Conservation (phyloP, 1,140 invertebrate species). For the Bilobella aurantiaca region DNA sequence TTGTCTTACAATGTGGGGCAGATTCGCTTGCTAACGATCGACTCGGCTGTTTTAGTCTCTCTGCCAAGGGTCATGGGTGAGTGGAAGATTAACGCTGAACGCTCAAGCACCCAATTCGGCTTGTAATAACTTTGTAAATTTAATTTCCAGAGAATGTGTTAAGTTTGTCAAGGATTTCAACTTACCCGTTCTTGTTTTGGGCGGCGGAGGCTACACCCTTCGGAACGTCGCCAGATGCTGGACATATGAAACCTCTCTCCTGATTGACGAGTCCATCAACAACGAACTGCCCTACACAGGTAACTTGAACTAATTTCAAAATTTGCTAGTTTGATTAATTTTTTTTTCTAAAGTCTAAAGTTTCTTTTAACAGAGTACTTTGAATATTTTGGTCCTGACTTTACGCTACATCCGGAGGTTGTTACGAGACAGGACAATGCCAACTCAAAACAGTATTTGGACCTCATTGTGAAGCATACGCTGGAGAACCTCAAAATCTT, state of each 20-base stretch:
- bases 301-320: constrained; percentile 28
- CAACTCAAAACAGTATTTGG: constrained; percentile 83
- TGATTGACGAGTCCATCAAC: constrained; percentile 79
- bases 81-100: constrained; percentile 35
- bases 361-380: constrained; percentile 58
- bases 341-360: neutral
- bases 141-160: constrained; percentile 66
- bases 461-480: constrained; percentile 71
- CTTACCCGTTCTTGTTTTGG: constrained; percentile 85
- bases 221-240: constrained; percentile 96
- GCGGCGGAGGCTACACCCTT: constrained; percentile 93
- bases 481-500: constrained; percentile 81
- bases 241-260: constrained; percentile 95
- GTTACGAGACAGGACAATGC: constrained; percentile 75
- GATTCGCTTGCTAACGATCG: constrained; percentile 93
- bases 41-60: constrained; percentile 77
- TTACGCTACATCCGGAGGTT: constrained; percentile 82
- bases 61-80: constrained; percentile 74
- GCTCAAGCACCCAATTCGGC: neutral
- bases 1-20: constrained; percentile 95
- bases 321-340: neutral
- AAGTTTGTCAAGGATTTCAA: constrained; percentile 90
- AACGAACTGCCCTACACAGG: constrained; percentile 80
- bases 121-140: no score
- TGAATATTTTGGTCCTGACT: constrained; percentile 92